These are phyloP conservation scores for Carcharodon carcharias DNA, from an alignment of 2,797 vertebrate species.

Conservation along the genomic window DNA sequence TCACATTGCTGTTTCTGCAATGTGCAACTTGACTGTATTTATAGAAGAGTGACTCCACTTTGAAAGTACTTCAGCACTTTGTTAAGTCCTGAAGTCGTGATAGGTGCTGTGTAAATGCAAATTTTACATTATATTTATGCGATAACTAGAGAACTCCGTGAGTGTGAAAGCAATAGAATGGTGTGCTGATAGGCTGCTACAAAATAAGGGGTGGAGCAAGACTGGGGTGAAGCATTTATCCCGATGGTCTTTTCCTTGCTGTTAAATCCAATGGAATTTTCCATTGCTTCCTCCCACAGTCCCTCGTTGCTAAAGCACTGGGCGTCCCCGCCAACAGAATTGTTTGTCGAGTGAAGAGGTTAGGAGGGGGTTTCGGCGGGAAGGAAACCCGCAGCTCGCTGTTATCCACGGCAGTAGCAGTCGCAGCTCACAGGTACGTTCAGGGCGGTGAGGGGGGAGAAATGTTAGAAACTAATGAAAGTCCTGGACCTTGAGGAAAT, in stretches of 20 bases:
- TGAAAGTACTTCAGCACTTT: not conserved
- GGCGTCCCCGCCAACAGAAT: conserved; percentile 75
- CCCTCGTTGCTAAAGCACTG: conserved; percentile 67
- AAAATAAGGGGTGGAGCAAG: not conserved
- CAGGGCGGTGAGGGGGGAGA: not conserved
- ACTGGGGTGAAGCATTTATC: not conserved
- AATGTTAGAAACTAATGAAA: not conserved
- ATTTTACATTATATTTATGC: no score
- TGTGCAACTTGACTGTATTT: not conserved
- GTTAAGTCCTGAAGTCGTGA: no score
- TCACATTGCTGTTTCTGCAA: not conserved
- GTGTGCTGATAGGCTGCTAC: not conserved
- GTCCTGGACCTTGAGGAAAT: not conserved
- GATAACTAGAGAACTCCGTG: no score
- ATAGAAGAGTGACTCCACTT: not conserved
- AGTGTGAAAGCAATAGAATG: not conserved
- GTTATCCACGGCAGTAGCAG: conserved; percentile 71
- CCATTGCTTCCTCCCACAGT: conserved; percentile 44
- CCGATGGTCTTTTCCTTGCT: not conserved
- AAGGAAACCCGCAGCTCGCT: conserved; percentile 75
- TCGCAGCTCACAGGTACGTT: conserved; percentile 80
- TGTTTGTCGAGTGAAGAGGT: conserved; percentile 80
- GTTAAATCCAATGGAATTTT: not conserved
- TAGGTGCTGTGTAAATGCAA: no score
- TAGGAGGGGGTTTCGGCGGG: conserved; percentile 92